phyloP scores from a whole-genome alignment of 2,113 vertebrate species.

The Sminthopsis crassicaudata region DNA sequence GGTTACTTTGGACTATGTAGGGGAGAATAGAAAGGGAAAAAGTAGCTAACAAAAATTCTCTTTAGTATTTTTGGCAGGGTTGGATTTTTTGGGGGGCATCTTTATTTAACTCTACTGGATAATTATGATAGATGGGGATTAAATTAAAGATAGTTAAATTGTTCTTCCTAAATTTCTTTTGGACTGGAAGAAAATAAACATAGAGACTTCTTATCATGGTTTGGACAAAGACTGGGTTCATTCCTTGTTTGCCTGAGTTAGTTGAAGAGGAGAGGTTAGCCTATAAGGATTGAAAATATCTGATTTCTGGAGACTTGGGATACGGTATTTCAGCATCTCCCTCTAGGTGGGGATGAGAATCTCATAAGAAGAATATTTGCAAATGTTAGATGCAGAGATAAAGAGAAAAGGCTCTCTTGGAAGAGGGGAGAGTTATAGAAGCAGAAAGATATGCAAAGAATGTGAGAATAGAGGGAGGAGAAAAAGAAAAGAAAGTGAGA shows the following conservation, averaged over 20 bases:
- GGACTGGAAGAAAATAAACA: not conserved
- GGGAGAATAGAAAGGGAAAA: not conserved
- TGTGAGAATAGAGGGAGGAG: not conserved
- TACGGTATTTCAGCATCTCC: not conserved
- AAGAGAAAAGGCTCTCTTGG: not conserved
- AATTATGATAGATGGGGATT: not conserved
- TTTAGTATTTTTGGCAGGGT: not conserved
- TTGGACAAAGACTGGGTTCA: not conserved
- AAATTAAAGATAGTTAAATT: not conserved
- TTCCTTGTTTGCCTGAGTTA: not conserved
- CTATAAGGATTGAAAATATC: not conserved
- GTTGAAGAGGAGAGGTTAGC: not conserved
- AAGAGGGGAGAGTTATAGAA: not conserved
- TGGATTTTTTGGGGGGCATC: not conserved
- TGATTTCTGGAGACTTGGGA: not conserved
- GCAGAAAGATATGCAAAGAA: not conserved
- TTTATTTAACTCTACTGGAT: not conserved
- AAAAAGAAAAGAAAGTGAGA: not conserved
- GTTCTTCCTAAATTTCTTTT: not conserved
- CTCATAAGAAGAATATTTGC: not conserved
- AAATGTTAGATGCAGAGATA: not conserved
- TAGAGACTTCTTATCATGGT: not conserved
- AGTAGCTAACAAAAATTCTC: not conserved
- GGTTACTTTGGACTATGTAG: not conserved
- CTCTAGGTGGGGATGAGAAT: not conserved